Evolutionary conservation across 2,888 invertebrate genomes (phyloP).

Genomic region (Aproaerema taeniolella): DNA sequence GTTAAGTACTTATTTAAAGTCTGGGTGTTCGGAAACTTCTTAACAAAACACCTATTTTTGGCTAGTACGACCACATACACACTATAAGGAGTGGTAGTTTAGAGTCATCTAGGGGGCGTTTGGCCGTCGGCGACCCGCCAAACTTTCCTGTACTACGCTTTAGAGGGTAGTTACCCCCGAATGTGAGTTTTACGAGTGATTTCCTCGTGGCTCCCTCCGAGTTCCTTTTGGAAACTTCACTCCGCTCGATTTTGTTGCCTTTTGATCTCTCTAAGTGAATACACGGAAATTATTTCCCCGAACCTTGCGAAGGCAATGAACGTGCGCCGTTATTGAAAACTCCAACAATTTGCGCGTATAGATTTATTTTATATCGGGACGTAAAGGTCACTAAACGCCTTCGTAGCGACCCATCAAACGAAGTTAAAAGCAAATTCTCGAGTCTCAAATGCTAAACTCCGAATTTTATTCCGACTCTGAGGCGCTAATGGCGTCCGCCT

Average conservation of each 20-base stretch:
- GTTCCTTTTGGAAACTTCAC: constrained; percentile 26
- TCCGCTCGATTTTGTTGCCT: constrained; percentile 22
- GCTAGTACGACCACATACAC: constrained; percentile 1
- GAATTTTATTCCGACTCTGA: constrained; percentile 62
- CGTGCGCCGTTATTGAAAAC: constrained; percentile 27
- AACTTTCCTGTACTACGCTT: constrained; percentile 47
- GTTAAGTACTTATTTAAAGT: constrained; percentile 7
- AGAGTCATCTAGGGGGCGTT: constrained; percentile 13
- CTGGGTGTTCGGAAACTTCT: constrained; percentile 3
- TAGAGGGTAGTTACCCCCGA: constrained; percentile 45
- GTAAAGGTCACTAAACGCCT: constrained; percentile 37
- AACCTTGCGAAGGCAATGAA: constrained; percentile 4
- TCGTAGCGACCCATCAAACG: constrained; percentile 53
- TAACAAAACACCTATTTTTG: constrained; percentile 10
- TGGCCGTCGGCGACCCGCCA: constrained; percentile 32
- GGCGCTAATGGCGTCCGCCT: constrained; percentile 65
- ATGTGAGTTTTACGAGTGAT: constrained; percentile 51
- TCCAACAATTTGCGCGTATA: constrained; percentile 29
- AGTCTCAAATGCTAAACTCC: constrained; percentile 58
- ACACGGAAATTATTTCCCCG: constrained; percentile 2
- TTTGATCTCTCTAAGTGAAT: constrained; percentile 18
- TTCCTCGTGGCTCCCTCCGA: constrained; percentile 32
- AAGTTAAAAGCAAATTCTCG: constrained; percentile 65
- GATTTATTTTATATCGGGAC: constrained; percentile 32
- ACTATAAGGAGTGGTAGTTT: constrained; percentile 10